phyloP scores from a whole-genome alignment of 2,797 vertebrate genomes.

The Astyanax mexicanus region DNA sequence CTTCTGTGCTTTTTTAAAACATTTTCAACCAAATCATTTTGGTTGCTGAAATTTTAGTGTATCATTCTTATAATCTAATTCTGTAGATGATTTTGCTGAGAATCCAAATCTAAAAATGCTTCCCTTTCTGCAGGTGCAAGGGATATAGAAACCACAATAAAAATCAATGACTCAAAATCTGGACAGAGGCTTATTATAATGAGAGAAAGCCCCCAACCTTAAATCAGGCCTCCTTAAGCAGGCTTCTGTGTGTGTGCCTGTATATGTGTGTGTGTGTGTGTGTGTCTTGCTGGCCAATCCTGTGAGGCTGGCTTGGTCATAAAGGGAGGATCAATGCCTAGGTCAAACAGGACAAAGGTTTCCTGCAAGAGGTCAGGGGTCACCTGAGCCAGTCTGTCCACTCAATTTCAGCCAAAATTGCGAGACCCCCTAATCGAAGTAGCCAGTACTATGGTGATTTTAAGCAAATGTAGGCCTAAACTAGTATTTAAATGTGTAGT shows the following conservation, averaged over 20 bases:
- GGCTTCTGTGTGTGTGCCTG: constrained; percentile 8
- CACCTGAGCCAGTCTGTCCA: constrained; percentile 74
- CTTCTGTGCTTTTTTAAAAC: too few species aligned
- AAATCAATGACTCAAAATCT: background rate
- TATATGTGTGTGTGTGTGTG: constrained; percentile 62
- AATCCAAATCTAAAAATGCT: background rate
- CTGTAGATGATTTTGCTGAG: background rate
- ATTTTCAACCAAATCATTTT: too few species aligned
- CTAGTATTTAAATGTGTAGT: background rate
- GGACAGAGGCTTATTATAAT: background rate
- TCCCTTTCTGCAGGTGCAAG: background rate
- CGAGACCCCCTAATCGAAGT: constrained; percentile 53
- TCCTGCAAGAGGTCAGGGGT: constrained; percentile 81
- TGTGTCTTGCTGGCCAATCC: constrained; percentile 65
- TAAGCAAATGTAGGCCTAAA: background rate
- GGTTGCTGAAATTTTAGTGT: too few species aligned
- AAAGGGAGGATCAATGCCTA: constrained; percentile 84
- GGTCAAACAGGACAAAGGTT: constrained; percentile 86
- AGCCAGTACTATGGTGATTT: constrained; percentile 13
- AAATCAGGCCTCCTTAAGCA: constrained; percentile 21
- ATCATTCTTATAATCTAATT: background rate
- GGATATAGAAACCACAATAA: background rate
- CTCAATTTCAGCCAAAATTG: constrained; percentile 67
- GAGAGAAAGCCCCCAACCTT: background rate
- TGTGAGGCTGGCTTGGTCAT: constrained; percentile 77